Conservation (phyloP, 2,888 invertebrate species). For the Therioaphis trifolii region DNA sequence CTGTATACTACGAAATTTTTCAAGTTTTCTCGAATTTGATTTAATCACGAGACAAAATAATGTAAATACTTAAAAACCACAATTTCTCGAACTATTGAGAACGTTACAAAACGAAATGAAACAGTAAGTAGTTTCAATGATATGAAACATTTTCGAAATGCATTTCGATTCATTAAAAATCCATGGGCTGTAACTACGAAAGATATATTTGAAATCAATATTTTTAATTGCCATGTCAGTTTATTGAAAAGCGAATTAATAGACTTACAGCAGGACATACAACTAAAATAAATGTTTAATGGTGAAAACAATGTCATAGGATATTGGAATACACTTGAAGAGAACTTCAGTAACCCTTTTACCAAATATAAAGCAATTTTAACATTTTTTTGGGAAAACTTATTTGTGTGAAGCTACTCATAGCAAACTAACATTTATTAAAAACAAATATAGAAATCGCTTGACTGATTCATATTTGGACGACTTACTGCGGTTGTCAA, state of each 20-base stretch:
- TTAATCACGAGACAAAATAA: neutral
- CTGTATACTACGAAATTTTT: no score
- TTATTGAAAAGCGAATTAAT: conserved; percentile 7
- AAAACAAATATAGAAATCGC: neutral
- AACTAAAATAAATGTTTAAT: conserved; percentile 24
- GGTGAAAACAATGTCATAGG: neutral
- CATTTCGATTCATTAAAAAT: neutral
- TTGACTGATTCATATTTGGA: neutral
- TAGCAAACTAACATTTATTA: neutral
- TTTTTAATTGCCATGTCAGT: neutral
- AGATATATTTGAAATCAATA: conserved; percentile 9
- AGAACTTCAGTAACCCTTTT: neutral
- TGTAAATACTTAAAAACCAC: neutral
- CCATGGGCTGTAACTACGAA: neutral
- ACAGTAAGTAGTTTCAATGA: neutral
- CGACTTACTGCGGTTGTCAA: no score
- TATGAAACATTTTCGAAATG: neutral
- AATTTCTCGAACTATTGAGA: neutral
- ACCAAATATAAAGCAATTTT: neutral
- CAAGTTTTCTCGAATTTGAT: no score
- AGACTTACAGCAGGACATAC: conserved; percentile 10
- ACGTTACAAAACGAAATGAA: conserved; percentile 15
- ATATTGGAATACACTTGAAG: conserved; percentile 12
- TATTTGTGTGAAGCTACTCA: conserved; percentile 8
- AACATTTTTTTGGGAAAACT: neutral